phyloP scores from a whole-genome alignment of 2,797 vertebrate genomes.

The Pipistrellus kuhlii region DNA sequence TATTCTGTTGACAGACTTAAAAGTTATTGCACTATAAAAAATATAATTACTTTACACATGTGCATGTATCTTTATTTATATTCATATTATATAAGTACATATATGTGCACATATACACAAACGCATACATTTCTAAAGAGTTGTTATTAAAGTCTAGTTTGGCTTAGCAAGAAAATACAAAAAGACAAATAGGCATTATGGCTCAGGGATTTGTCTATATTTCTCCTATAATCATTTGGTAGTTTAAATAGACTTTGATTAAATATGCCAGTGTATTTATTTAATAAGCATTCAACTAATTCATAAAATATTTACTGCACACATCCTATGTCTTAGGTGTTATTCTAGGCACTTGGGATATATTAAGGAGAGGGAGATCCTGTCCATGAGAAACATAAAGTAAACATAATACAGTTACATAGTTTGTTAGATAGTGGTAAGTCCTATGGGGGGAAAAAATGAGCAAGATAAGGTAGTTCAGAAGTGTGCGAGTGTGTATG shows the following conservation, averaged over 20 bases:
- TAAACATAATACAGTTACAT: slow-evolving; percentile 28
- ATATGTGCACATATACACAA: not conserved
- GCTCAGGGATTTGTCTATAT: slow-evolving; percentile 15
- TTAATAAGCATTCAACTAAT: slow-evolving; percentile 16
- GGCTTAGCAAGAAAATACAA: slow-evolving; percentile 21
- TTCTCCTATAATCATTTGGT: not conserved
- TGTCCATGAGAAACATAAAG: not conserved
- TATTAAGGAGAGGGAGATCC: not conserved
- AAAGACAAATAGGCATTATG: slow-evolving; percentile 43
- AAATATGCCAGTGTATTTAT: slow-evolving; percentile 41
- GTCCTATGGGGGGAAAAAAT: not conserved
- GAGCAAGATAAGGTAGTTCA: not conserved
- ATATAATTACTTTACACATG: not conserved
- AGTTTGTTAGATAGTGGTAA: not conserved
- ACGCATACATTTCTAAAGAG: not conserved
- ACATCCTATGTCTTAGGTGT: not conserved
- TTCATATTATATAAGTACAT: not conserved
- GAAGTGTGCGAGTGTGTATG: not conserved
- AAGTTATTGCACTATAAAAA: slow-evolving; percentile 20
- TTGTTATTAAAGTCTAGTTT: slow-evolving; percentile 30
- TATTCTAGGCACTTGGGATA: slow-evolving; percentile 8
- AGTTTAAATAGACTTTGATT: slow-evolving; percentile 39
- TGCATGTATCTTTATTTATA: not conserved
- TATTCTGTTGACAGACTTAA: slow-evolving; percentile 48
- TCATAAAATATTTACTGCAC: not conserved